Evolutionary conservation across 2,113 vertebrate species (phyloP), one percentile per base, ranked within the genome.

Genomic region (Phrynosoma blainvillii): DNA sequence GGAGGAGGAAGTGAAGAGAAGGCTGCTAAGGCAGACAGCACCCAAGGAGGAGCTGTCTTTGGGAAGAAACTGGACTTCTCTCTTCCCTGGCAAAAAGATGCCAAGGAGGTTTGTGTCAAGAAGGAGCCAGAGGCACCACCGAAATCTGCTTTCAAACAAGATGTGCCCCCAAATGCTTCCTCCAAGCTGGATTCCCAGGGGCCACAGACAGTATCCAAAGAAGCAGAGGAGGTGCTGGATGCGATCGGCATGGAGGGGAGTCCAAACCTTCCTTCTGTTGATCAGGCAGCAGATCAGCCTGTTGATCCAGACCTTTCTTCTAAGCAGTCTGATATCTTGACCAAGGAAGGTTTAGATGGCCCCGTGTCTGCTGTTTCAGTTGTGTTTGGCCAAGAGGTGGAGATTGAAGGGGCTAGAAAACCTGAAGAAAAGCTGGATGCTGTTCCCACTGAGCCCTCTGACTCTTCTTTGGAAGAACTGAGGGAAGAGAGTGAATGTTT

Each of bases 41-140:
- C 89, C 27, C 90, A 93, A 70, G 94, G 96, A 86, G 95, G 96
- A 85, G 23, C 68, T 23, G 94, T 97, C 21, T 98, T 98, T 97
- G 97, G 97, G 82, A 95, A 96, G 94, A 98, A 98, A 89, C 84
- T 98, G 84, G 96, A 97, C 91, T 94, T 96, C 91, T 96, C 97
- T 73, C 97, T 98, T 90, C 96, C 96, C n/a, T 98, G 97, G 97
- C 96, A 97, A 87, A 95, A 97, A 88, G 96, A 97, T 54, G 92
- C 87, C 85, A 95, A 95, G 88, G 95, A 96, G 54, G 82, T 85
- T 54, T 79, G 94, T 87, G 96, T 95, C 88, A 93, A 95, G 93
- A 93, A 66, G 79, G 79, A 89, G 73, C 76, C 91, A 84, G 95
- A 96, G 87, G 54, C 94, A 91, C 95, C 94, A 86, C 90, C 95